Percentiles rank a stretch among this genome's conserved stretches.
These are phyloP conservation scores for Prolemur simus DNA, from an alignment of 2,113 vertebrate genomes.

Conservation along the genomic window DNA sequence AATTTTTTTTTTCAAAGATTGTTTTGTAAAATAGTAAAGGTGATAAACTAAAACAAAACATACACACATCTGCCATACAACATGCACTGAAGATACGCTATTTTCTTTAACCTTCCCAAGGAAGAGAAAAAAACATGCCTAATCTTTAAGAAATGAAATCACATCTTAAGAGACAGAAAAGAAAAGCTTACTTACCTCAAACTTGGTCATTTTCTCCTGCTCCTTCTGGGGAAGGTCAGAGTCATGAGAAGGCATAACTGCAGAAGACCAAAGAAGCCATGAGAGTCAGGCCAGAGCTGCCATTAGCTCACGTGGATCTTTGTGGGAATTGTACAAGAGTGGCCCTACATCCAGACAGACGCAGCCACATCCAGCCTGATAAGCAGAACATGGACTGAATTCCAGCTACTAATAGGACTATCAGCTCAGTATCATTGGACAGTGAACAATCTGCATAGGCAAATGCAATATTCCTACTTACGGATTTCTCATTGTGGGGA, in stretches of 20 bases:
- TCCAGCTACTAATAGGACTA: not conserved
- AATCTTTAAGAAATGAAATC: not conserved
- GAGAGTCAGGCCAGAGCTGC: not conserved
- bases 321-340: not conserved
- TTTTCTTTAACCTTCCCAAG: not conserved
- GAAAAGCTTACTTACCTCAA: constrained; percentile 41
- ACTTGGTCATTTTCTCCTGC: constrained; percentile 29
- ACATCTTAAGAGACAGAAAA: not conserved
- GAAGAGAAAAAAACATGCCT: not conserved
- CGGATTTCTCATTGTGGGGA: not conserved
- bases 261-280: not conserved
- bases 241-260: constrained; percentile 13
- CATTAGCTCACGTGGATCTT: not conserved
- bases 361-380: fast-evolving
- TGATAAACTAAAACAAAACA: not conserved
- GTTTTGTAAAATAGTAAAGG: not conserved
- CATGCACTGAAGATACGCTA: not conserved
- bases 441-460: not conserved
- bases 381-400: not conserved
- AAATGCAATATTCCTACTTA: not conserved
- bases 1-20: not conserved
- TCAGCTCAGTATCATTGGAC: not conserved
- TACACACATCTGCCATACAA: not conserved
- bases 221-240: constrained; percentile 18
- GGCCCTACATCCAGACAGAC: not conserved